Evolutionary conservation across 2,797 vertebrate genomes (phyloP), one percentile per base, ranked within the genome.

Genomic region (Centroberyx gerrardi): DNA sequence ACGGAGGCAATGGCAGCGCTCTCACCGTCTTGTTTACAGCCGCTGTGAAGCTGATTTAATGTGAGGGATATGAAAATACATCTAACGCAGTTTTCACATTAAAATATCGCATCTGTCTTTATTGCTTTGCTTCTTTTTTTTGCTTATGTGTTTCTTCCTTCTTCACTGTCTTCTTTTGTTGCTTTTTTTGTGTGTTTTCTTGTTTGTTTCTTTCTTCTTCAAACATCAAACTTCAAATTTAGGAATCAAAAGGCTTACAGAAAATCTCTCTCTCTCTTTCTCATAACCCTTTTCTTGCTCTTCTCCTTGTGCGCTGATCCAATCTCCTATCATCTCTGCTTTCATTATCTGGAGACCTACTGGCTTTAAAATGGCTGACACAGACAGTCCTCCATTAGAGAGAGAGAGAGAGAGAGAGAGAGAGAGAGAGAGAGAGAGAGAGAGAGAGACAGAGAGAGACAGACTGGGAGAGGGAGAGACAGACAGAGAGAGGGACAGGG

Each of bases 281-380:
- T 44, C 42, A 12, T 5, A 44, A 1, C 42, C 12, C 42, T 44
- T 9, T 15, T 44, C 42, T 44, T 12, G 13, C 10, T 9, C 42
- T 12, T 2, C 2, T 52, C 2, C 2, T 28, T 28, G 42, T 54
- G 8, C 22, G 7, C 17, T n/a, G 7, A 28, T 6, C 14, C 10
- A 9, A 8, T 56, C 17, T 64, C 49, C 69, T 56, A 63, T 82
- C 67, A 46, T 69, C 22, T 58, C 6, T 38, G 8, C 64, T 63
- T 63, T 59, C 8, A 28, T 36, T 68, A 22, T 51, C 40, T 49
- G 12, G 9, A 51, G 22, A 27, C n/a, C 63, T 72, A 49, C 31
- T 38, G 51, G 61, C 63, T 67, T 72, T 68, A 52, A 79, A 79
- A 61, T 58, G 60, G 69, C 76, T 70, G 82, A 82, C 69, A 67